Percentiles rank a stretch among this genome's conserved stretches.
phyloP scores from a whole-genome alignment of 2,113 vertebrate genomes.

The Sebastes schlegelii region DNA sequence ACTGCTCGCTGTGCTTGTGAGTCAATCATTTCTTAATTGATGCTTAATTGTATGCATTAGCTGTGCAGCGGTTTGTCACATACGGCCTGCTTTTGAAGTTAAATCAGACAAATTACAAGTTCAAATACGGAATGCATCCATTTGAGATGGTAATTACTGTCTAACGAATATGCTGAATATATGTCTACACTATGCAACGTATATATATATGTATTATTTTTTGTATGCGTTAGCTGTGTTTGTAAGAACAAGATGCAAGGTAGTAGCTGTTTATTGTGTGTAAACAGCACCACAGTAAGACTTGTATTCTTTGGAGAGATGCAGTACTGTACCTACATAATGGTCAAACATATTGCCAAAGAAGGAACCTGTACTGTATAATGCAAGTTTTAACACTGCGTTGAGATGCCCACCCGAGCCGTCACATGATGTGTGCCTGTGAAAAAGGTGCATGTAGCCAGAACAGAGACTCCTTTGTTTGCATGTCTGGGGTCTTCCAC shows the following conservation, averaged over 20 bases:
- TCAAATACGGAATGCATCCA: constrained; percentile 42
- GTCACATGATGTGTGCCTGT: constrained; percentile 67
- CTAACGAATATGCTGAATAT: constrained; percentile 37
- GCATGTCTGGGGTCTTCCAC: constrained; percentile 73
- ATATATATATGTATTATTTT: background rate
- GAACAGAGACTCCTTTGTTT: constrained; percentile 81
- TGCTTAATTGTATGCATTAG: constrained; percentile 56
- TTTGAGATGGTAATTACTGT: constrained; percentile 50
- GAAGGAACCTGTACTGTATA: constrained; percentile 22
- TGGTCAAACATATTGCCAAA: constrained; percentile 43
- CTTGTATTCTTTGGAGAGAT: constrained; percentile 15
- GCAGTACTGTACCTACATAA: constrained; percentile 6
- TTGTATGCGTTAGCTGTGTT: background rate
- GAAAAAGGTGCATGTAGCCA: constrained; percentile 71
- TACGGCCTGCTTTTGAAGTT: constrained; percentile 49
- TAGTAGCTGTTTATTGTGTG: constrained; percentile 8
- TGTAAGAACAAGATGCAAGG: background rate
- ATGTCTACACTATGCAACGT: background rate
- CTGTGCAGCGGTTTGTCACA: constrained; percentile 34
- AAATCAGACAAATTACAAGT: constrained; percentile 59
- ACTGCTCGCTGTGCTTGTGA: constrained; percentile 24
- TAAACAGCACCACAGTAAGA: background rate
- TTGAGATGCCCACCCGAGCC: constrained; percentile 54
- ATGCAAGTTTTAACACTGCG: constrained; percentile 52
- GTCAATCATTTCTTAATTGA: constrained; percentile 49